phyloP scores from a whole-genome alignment of 2,113 vertebrate genomes.

The Lamprologus speciosus region DNA sequence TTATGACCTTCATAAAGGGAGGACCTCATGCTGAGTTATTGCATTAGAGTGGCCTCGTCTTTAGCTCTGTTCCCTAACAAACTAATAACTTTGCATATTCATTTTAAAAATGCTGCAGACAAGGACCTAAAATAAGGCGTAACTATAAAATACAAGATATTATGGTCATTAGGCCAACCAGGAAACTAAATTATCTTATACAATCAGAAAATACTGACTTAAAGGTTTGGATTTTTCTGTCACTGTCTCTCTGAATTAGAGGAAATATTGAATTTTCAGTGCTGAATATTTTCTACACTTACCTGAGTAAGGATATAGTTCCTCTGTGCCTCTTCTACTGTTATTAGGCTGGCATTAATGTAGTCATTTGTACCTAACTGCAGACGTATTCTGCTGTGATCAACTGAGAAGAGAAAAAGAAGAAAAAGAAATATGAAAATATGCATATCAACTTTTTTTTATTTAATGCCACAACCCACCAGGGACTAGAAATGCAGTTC shows the following conservation, averaged over 20 bases:
- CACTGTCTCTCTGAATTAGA: background rate
- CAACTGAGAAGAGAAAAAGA: slow-evolving; percentile 71
- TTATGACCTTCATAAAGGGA: background rate
- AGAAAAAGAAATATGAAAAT: background rate
- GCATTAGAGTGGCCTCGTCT: background rate
- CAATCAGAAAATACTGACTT: background rate
- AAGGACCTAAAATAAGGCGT: background rate
- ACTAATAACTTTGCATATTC: background rate
- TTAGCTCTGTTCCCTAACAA: background rate
- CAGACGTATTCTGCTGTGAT: slow-evolving; percentile 95
- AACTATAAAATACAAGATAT: background rate
- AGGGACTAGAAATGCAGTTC: background rate
- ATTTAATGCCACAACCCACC: background rate
- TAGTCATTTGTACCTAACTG: slow-evolving; percentile 91
- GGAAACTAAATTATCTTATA: background rate
- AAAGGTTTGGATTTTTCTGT: background rate
- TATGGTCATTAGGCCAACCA: background rate
- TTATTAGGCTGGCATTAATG: slow-evolving; percentile 95
- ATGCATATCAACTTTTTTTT: background rate
- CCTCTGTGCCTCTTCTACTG: slow-evolving; percentile 89
- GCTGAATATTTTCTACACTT: background rate
- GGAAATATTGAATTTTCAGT: background rate
- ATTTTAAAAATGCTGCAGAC: background rate
- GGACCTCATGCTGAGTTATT: background rate
- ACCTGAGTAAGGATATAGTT: slow-evolving; percentile 99